Base-by-base conservation (phyloP, 2,888 invertebrate species). In the Choristoneura rosaceana region DNA sequence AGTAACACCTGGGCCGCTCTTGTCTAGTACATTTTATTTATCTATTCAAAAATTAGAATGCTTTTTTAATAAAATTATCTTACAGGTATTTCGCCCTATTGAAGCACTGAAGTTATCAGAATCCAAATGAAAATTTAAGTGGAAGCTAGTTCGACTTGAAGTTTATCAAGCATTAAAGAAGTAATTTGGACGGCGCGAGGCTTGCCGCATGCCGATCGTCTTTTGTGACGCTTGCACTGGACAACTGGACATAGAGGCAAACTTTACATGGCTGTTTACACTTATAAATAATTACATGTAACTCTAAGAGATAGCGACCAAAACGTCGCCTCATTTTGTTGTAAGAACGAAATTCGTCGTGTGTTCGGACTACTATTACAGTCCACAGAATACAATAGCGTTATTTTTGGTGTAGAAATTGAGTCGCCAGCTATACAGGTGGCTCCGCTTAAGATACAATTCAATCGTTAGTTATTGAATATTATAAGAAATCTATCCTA, bases 11-110 rank as follows among this genome's bases (percentile, higher is more conserved):
- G 25, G 25, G 25, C 25, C 25, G 25, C 25, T 25, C 25, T 25
- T 25, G 25, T 25, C 25, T 25, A 1, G 0, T 25, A 25, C 25
- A 25, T 25, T 25, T 25, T 25, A 25, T 25, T 25, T 25, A 25
- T 1, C 25, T 25, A 25, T 25, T 25, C 25, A 2, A 25, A 25
- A 25, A 25, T 25, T 25, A 0, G 25, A 25, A 25, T 34, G 34
- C 4, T 34, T 5, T 34, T 34, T n/a, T 47, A 55, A 55, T 25
- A 55, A 25, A 55, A 55, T 12, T 43, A 4, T 66, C 69, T 86
- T 82, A 10, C 89, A 90, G 90, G 87, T 81, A 83, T 87, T 74
- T 85, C 84, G 66, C 77, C 82, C 65, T 77, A 78, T 77, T 84
- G 87, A 87, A 73, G 64, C 59, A 17, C 45, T 59, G 47, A 64